phyloP scores from a whole-genome alignment of 1,140 invertebrate species.

The Druon quercuslanigerum region DNA sequence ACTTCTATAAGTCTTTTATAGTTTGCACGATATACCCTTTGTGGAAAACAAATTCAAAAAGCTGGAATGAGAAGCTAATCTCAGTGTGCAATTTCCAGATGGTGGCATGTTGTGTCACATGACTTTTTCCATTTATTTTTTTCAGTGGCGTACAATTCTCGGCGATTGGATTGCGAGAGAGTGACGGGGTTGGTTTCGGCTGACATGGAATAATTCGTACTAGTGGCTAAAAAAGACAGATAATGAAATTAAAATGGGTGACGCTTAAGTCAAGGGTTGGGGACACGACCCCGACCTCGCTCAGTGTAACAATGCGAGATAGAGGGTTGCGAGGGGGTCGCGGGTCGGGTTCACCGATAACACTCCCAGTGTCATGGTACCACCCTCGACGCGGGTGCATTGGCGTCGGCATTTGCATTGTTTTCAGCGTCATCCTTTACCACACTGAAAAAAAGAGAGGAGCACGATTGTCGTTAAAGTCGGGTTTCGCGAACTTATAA shows the following conservation, averaged over 20 bases:
- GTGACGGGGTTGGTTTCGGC: slow-evolving; percentile 51
- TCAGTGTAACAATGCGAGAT: slow-evolving; percentile 66
- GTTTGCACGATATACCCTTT: neutral
- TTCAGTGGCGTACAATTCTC: slow-evolving; percentile 21
- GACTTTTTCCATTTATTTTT: slow-evolving; percentile 10
- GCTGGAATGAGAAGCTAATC: neutral
- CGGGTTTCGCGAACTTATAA: slow-evolving; percentile 45
- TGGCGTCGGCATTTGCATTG: slow-evolving; percentile 64
- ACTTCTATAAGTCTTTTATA: neutral
- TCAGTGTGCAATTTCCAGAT: slow-evolving; percentile 11
- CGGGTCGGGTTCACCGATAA: slow-evolving; percentile 68
- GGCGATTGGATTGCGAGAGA: slow-evolving; percentile 52
- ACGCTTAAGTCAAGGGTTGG: slow-evolving; percentile 65
- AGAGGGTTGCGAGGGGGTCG: slow-evolving; percentile 52
- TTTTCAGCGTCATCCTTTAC: slow-evolving; percentile 52
- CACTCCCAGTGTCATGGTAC: slow-evolving; percentile 51
- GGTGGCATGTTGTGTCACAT: slow-evolving; percentile 20
- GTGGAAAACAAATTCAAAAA: neutral
- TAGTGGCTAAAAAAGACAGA: slow-evolving; percentile 66
- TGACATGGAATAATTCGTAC: slow-evolving; percentile 57
- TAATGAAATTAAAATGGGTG: slow-evolving; percentile 71
- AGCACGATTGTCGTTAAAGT: slow-evolving; percentile 47
- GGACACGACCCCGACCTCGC: slow-evolving; percentile 58
- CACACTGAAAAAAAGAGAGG: slow-evolving; percentile 6
- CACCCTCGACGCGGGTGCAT: slow-evolving; percentile 60